Base-by-base conservation (phyloP, 2,113 vertebrate species). In the Psilopogon haemacephalus region DNA sequence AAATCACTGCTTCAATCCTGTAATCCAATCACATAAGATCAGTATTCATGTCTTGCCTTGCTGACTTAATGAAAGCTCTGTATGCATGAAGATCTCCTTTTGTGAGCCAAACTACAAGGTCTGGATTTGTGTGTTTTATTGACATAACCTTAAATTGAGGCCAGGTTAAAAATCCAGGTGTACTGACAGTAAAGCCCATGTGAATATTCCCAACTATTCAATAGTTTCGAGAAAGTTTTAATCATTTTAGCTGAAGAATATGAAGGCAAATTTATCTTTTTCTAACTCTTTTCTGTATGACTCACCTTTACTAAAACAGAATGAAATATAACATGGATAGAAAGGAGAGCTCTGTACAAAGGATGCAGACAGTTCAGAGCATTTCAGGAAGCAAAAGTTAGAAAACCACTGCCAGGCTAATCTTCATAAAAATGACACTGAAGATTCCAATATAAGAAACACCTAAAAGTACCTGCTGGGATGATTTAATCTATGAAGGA, bases 21-120 rank as follows among this genome's bases (percentile, higher is more conserved):
- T 91, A 93, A 95, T 96, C 83, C 76, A 63, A 77, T 91, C 83
- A 90, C 58, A 62, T 24, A 40, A 55, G 79, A 83, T 64, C 83
- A 93, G 83, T 28, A 23, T 54, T 58, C 19, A 67, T 82, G 69
- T 63, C 77, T 8, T 12, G 75, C 55, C 85, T 72, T 33, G 35
- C 0, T 83, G 79, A 86, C 60, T 84, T 76, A 44, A 82, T 50
- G 60, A 50, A 46, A 93, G 46, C 60, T 87, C 85, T 37, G 15
- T 30, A 30, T 68, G 30, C 38, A 69, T 6, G 12, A 89, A 44
- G 48, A 44, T 55, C 32, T 85, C 64, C 21, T 23, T n/a, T 1
- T 2, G 4, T 33, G 87, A 89, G 65, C 59, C 30, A 11, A 76
- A 71, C 50, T 62, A 2, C 32, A 55, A 6, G 28, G 59, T 37